A percentile compares a stretch with the other conserved stretches of the same genome.
These are phyloP conservation scores for Hypena proboscidalis DNA, from an alignment of 2,888 invertebrate species.

Conservation along the genomic window DNA sequence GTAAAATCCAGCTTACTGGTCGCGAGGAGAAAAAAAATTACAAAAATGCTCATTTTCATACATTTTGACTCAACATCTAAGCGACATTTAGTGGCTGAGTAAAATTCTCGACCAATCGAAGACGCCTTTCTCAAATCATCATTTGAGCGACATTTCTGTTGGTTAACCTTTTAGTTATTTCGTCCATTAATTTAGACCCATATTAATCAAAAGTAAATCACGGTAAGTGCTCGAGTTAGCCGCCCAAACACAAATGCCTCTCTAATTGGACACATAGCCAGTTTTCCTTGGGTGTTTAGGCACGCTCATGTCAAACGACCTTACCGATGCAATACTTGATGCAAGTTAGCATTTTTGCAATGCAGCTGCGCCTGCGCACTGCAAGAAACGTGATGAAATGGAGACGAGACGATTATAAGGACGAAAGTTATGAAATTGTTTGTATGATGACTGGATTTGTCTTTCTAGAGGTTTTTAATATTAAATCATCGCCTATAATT, in stretches of 20 bases:
- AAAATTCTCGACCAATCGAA: too few relatives aligned
- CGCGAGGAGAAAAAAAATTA: too few relatives aligned
- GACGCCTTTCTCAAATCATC: too few relatives aligned
- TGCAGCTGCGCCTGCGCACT: constrained; percentile 30
- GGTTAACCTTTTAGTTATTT: too few relatives aligned
- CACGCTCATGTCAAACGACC: constrained; percentile 46
- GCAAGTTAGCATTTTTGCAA: constrained; percentile 47
- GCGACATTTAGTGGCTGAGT: too few relatives aligned
- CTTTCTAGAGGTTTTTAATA: neutral
- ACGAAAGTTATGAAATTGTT: constrained; percentile 16
- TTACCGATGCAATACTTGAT: constrained; percentile 53
- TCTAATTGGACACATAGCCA: constrained; percentile 47
- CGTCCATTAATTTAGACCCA: too few relatives aligned
- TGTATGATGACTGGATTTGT: constrained; percentile 5
- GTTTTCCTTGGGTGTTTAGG: constrained; percentile 53
- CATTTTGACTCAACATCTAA: too few relatives aligned
- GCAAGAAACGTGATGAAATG: constrained; percentile 44
- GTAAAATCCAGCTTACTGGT: too few relatives aligned
- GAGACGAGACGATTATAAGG: constrained; percentile 34
- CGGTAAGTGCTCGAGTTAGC: constrained; percentile 26
- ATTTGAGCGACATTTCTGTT: too few relatives aligned
- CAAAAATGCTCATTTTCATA: too few relatives aligned
- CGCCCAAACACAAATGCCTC: constrained; percentile 52
- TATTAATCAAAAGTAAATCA: constrained; percentile 9
- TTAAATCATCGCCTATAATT: too few relatives aligned